Evolutionary conservation across 64 coral and sea anemone genomes (phyloP).

Genomic region (Catalaphyllia jardinei): DNA sequence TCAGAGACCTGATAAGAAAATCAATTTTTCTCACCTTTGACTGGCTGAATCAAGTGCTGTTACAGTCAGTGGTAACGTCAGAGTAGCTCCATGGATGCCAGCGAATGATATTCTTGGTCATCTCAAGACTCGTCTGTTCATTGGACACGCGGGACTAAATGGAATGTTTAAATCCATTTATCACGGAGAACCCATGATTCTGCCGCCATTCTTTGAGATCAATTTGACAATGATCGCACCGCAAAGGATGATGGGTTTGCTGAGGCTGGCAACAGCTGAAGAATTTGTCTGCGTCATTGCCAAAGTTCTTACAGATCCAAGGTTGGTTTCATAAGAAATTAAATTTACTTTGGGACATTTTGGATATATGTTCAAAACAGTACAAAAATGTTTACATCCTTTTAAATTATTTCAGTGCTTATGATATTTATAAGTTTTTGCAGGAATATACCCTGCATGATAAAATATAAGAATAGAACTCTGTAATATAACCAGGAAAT

Average conservation of each 20-base stretch:
- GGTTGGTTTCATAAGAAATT: neutral
- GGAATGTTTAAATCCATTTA: constrained; percentile 40
- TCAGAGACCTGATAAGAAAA: neutral
- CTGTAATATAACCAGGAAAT: no score
- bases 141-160: constrained; percentile 38
- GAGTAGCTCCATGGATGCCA: constrained; percentile 25
- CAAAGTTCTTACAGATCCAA: neutral
- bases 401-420: no score
- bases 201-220: constrained; percentile 37
- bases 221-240: constrained; percentile 10
- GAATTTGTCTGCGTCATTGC: neutral
- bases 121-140: constrained; percentile 30
- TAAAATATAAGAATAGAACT: no score
- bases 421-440: no score
- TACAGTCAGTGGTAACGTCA: constrained; percentile 18
- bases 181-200: constrained; percentile 50
- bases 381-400: no score
- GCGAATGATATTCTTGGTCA: constrained; percentile 57
- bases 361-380: no score
- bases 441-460: no score
- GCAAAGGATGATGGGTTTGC: constrained; percentile 8
- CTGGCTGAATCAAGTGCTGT: neutral
- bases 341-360: neutral
- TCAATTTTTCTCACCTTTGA: neutral
- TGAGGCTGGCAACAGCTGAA: neutral